phyloP scores from a whole-genome alignment of 1,140 invertebrate species.

The Saccostrea glomerata region DNA sequence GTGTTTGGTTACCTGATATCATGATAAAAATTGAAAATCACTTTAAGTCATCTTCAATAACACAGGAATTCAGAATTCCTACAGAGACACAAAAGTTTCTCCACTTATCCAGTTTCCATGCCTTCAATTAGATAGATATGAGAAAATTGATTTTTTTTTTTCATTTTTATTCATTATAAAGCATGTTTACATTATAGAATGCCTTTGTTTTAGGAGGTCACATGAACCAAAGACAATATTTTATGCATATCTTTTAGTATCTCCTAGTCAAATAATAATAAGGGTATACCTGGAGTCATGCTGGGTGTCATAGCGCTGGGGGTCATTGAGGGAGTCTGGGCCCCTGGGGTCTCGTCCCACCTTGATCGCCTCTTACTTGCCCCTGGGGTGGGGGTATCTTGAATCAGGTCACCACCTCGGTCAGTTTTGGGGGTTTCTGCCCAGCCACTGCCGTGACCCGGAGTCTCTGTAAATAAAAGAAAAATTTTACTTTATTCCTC shows the following conservation, averaged over 20 bases:
- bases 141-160: too few species aligned
- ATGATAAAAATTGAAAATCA: conserved; percentile 77
- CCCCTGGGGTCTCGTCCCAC: conserved; percentile 96
- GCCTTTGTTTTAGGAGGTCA: too few species aligned
- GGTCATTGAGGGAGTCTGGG: conserved; percentile 71
- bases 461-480: conserved; percentile 87
- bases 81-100: too few species aligned
- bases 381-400: conserved; percentile 86
- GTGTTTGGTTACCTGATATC: conserved; percentile 69
- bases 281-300: conserved; percentile 64
- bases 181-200: too few species aligned
- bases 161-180: too few species aligned
- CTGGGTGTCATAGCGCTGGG: conserved; percentile 70
- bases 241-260: too few species aligned
- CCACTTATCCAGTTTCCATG: too few species aligned
- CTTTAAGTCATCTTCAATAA: too few species aligned
- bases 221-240: too few species aligned
- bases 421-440: conserved; percentile 98
- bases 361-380: conserved; percentile 94
- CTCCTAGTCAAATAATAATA: not conserved
- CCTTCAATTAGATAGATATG: too few species aligned
- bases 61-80: too few species aligned
- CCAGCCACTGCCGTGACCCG: conserved; percentile 94
- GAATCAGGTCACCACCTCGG: conserved; percentile 81
- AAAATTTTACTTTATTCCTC: not conserved